These are phyloP conservation scores for Alitta virens DNA, from an alignment of 2,888 invertebrate genomes.

Conservation along the genomic window DNA sequence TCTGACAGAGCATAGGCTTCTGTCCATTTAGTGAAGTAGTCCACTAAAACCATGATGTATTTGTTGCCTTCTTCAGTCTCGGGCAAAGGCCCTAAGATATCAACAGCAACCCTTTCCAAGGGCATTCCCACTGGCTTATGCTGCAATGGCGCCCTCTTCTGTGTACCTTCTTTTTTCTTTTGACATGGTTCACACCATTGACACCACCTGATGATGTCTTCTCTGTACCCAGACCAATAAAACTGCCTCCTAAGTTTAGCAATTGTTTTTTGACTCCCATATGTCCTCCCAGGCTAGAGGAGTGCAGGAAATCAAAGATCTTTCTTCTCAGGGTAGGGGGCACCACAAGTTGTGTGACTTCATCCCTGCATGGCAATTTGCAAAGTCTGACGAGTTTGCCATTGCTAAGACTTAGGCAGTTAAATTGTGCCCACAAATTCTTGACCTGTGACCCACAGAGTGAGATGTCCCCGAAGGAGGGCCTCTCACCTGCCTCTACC, in stretches of 20 bases:
- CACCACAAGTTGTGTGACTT: background rate
- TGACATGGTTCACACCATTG: too few relatives aligned
- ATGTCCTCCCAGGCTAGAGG: background rate
- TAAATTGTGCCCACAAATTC: too few relatives aligned
- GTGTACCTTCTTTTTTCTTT: too few relatives aligned
- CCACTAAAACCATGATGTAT: constrained; percentile 25
- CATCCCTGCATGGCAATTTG: background rate
- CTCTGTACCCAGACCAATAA: too few relatives aligned
- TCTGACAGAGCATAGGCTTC: constrained; percentile 23
- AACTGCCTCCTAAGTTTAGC: too few relatives aligned
- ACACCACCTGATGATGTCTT: too few relatives aligned
- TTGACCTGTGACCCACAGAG: too few relatives aligned
- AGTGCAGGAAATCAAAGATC: background rate
- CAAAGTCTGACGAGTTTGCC: background rate
- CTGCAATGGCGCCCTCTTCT: too few relatives aligned
- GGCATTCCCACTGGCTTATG: constrained; percentile 7
- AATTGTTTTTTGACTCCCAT: background rate
- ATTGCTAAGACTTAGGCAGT: background rate
- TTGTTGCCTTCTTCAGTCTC: constrained; percentile 17
- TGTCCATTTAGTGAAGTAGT: constrained; percentile 28
- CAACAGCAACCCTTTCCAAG: constrained; percentile 1
- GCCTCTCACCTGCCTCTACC: too few relatives aligned
- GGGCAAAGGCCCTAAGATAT: constrained; percentile 21
- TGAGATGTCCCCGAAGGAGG: too few relatives aligned
- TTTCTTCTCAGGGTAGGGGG: background rate